A percentile compares a stretch with the other conserved stretches of the same genome.
phyloP scores from a whole-genome alignment of 2,113 vertebrate genomes.

The Oncorhynchus masou region DNA sequence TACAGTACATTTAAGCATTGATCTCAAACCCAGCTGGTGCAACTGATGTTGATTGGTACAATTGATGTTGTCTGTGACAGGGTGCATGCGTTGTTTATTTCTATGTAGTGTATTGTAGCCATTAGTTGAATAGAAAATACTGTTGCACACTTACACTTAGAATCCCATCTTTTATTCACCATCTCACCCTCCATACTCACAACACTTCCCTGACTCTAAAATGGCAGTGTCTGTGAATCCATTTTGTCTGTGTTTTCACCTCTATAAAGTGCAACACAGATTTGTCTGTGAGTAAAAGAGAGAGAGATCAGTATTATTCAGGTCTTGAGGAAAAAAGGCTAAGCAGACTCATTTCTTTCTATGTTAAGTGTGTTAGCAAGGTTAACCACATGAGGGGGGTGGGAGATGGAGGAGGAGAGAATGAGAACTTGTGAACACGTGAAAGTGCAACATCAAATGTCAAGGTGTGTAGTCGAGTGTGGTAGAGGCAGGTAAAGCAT shows the following conservation, averaged over 20 bases:
- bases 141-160: not conserved
- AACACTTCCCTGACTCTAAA: too few relatives aligned
- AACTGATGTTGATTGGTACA: not conserved
- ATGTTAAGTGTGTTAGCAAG: not conserved
- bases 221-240: not conserved
- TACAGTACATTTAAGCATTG: too few relatives aligned
- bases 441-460: not conserved
- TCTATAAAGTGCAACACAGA: not conserved
- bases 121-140: not conserved
- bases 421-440: not conserved
- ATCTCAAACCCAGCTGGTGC: not conserved
- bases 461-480: not conserved
- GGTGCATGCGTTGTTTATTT: too few relatives aligned
- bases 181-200: too few relatives aligned
- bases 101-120: too few relatives aligned
- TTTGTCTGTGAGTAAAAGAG: not conserved
- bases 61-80: not conserved
- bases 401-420: not conserved
- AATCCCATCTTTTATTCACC: too few relatives aligned
- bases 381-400: not conserved
- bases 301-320: not conserved
- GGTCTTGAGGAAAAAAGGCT: not conserved
- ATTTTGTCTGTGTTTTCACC: too few relatives aligned
- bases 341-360: not conserved
- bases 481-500: not conserved